Evolutionary conservation across 2,113 vertebrate genomes (phyloP).

Genomic region (Vulpes vulpes): DNA sequence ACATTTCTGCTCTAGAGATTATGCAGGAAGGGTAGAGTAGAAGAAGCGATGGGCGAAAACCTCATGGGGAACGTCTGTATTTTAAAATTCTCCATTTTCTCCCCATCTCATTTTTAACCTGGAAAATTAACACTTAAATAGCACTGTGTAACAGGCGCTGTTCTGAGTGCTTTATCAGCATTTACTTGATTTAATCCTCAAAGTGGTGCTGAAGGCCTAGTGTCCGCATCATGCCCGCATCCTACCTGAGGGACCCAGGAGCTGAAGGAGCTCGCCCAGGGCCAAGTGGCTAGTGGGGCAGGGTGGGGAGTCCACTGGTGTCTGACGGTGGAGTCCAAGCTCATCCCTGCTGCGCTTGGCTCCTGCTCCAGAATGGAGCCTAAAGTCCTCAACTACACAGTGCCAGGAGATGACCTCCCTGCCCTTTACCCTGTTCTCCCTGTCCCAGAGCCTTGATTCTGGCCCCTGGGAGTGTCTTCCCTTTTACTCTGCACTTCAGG

Average conservation of each 20-base stretch:
- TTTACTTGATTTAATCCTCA: not conserved
- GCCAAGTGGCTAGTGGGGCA: not conserved
- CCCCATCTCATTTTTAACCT: slow-evolving; percentile 42
- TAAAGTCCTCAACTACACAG: not conserved
- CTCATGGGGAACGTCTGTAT: not conserved
- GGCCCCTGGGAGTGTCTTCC: not conserved
- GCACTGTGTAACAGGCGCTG: not conserved
- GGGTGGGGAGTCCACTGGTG: not conserved
- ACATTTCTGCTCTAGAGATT: slow-evolving; percentile 12
- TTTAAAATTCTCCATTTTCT: slow-evolving; percentile 45
- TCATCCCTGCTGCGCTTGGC: not conserved
- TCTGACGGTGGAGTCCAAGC: not conserved
- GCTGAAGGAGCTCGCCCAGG: not conserved
- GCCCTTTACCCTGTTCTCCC: not conserved
- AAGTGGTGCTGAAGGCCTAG: not conserved
- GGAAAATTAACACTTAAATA: slow-evolving; percentile 7
- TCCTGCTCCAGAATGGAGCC: not conserved
- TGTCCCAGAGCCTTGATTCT: not conserved
- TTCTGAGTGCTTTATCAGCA: not conserved
- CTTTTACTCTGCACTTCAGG: accelerated
- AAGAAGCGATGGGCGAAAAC: not conserved
- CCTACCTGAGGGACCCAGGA: not conserved
- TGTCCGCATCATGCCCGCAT: not conserved
- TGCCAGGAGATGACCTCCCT: not conserved
- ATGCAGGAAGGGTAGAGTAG: not conserved